These are phyloP conservation scores for Microcebus jonahi DNA, from an alignment of 2,113 vertebrate species.

Conservation along the genomic window DNA sequence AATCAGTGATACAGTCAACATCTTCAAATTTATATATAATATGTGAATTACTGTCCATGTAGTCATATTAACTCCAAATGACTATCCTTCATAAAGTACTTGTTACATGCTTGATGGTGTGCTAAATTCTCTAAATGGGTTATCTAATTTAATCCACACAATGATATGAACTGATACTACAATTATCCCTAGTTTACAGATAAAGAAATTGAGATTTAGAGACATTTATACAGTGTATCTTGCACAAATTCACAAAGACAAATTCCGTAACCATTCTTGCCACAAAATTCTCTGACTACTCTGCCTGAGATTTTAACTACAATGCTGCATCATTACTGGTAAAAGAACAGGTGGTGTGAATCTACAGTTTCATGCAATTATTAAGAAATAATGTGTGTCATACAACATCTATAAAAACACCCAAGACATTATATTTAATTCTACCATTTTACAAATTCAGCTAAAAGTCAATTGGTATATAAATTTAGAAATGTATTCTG, in stretches of 20 bases:
- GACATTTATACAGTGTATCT: background rate
- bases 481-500: constrained; percentile 14
- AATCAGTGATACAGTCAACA: background rate
- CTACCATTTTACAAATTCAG: background rate
- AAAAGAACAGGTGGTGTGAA: background rate
- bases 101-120: background rate
- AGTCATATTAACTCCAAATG: background rate
- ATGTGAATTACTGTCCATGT: background rate
- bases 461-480: background rate
- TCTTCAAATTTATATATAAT: background rate
- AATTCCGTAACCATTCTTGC: background rate
- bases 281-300: background rate
- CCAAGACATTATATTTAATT: constrained; percentile 19
- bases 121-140: background rate
- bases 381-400: constrained; percentile 32
- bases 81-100: background rate
- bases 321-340: background rate
- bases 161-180: background rate
- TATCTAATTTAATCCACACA: background rate
- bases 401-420: constrained; percentile 20
- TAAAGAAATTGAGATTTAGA: background rate
- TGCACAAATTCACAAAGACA: background rate
- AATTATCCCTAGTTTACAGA: background rate
- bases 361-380: constrained; percentile 1
- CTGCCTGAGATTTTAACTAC: background rate